Evolutionary conservation across 2,113 vertebrate genomes (phyloP), one percentile per base, ranked within the genome.

Genomic region (Neodon shergylaensis): DNA sequence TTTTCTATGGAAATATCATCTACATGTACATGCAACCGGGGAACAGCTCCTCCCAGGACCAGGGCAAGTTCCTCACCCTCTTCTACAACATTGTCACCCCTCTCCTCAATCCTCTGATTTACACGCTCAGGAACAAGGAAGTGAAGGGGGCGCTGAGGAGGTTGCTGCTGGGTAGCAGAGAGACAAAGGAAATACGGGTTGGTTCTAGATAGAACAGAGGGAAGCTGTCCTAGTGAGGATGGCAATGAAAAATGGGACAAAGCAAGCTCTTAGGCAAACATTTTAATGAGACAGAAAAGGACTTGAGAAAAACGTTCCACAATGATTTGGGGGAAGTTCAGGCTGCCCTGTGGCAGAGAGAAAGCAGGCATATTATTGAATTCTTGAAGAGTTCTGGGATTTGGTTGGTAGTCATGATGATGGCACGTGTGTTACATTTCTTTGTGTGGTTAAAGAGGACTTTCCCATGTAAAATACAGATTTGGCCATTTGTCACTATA

Each of bases 1-100:
- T 98, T 7, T 97, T 97, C 88, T 98, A 98, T 3, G 96, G 95
- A 19, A 98, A 96, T 39, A 97, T 98, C 21, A 95, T 98, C 28
- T 98, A 97, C 54, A 97, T 96, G 86, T 97, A 97, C 88, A 96
- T 97, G 96, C 96, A 97, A 44, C 97, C 97, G 0, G 97, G 95
- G 5, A 66, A 52, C 52, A 90, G 26, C 3, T 78, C 77, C 0
- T 89, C 87, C 12, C 86, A 94, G 70, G 96, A 95, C 77, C 91
- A 94, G 63, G 93, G 95, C 14, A 97, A 97, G 73, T 68, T 87
- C 61, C 92, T 93, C 83, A 87, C 83, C 28, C 83, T 93, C 73
- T 78, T 68, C 24, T 87, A 87, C 72, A 93, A 77, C 92, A 87
- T 68, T 0, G 8, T 87, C 47, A 93, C 91, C 36, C 92, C 83